Evolutionary conservation across 2,113 vertebrate species (phyloP).

Genomic region (Hippocampus comes): DNA sequence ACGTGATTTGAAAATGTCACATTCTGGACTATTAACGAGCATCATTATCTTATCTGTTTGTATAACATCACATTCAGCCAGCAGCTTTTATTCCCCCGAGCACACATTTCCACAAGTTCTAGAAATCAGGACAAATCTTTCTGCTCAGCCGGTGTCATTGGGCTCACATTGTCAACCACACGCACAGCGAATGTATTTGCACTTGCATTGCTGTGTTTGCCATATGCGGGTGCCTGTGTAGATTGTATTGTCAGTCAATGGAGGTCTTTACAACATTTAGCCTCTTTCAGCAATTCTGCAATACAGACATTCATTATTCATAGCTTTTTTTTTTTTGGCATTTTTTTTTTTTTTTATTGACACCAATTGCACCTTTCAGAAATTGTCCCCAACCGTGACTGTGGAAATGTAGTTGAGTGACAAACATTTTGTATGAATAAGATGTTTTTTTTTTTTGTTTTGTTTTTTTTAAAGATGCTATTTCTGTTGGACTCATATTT

Average conservation of each 20-base stretch:
- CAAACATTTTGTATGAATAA: neutral
- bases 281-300: neutral
- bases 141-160: neutral
- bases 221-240: neutral
- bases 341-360: neutral
- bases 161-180: neutral
- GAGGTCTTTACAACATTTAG: slow-evolving; percentile 1
- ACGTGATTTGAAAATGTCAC: slow-evolving; percentile 6
- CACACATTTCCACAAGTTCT: neutral
- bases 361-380: neutral
- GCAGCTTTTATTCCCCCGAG: neutral
- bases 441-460: neutral
- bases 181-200: neutral
- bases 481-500: neutral
- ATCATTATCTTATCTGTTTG: neutral
- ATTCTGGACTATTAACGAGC: neutral
- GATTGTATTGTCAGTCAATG: neutral
- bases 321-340: neutral
- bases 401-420: neutral
- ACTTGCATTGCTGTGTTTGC: neutral
- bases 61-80: slow-evolving; percentile 1
- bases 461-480: neutral
- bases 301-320: neutral
- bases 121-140: slow-evolving; percentile 5
- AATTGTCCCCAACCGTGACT: too few relatives aligned